Base-by-base conservation (phyloP, 2,113 vertebrate species). In the Emydura subglobosa region DNA sequence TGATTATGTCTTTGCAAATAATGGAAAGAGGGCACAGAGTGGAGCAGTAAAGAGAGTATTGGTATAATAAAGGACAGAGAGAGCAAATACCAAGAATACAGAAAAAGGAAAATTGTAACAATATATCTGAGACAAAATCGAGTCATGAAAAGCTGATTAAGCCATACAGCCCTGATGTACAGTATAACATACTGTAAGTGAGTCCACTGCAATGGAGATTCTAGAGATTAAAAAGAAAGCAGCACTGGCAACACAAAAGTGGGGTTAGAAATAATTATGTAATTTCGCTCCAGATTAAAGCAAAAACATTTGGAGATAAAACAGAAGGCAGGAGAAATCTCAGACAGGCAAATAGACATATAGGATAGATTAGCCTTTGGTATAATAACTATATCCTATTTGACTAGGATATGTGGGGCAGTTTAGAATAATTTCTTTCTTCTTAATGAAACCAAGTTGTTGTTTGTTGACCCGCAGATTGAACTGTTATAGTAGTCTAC, bases 91-190 rank as follows among this genome's bases (percentile, higher is more conserved):
- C 65, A 68, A 9, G 65, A 68, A n/a, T 65, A 65, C 6, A 65
- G 61, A 65, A 61, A 95, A 96, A 92, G 89, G 89, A 94, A 95
- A 95, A 92, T 82, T 86, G 79, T 92, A 97, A 95, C 92, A 95
- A 92, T 93, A 44, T 97, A 96, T 94, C 96, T 95, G 96, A 95
- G 92, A 93, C 90, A 92, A 88, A 91, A 96, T 93, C 89, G 93
- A 88, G 95, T 89, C 87, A 11, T 96, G 95, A 95, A 95, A 96
- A 96, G 92, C 79, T 6, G 4, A 91, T 97, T 96, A 95, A 95
- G 57, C n/a, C 25, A 51, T 87, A 93, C 96, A 96, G 96, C 93
- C 93, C 93, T 95, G 95, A 92, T 94, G 92, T 74, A 89, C 91
- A 82, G 92, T 96, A 95, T 93, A 89, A 79, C 97, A 88, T 94